Base-by-base conservation (phyloP, 2,797 vertebrate species). In the Poeciliopsis turneri region DNA sequence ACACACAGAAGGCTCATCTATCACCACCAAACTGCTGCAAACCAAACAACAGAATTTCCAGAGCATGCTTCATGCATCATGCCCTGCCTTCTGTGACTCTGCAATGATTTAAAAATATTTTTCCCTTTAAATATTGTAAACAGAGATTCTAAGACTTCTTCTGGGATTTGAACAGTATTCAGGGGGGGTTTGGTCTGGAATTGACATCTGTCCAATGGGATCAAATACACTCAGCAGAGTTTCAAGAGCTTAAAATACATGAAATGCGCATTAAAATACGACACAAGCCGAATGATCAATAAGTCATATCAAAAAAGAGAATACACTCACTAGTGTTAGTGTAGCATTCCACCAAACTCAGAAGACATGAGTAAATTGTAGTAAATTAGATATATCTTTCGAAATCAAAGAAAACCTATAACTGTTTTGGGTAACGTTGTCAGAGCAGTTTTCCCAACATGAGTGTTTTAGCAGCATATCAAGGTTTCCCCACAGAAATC, bases 11-110 rank as follows among this genome's bases (percentile, higher is more conserved):
- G 28, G 11, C 69, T 72, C 20, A 36, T 78, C 53, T 72, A 57
- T 72, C 77, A 78, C 28, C 8, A 15, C 13, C 53, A 43, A 78
- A 59, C 55, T n/a, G 20, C 77, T 61, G 69, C 57, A 59, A 43
- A 71, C n/a, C 43, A 72, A 72, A 57, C 51, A 78, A 28, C 49
- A 30, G 41, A 57, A 45, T 45, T 23, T 71, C 39, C 39, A 53
- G 23, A 55, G 49, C 16, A 41, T 55, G 13, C 15, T 25, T 72
- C 70, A 45, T 43, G 45, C 45, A 64, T 47, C 39, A 25, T 23
- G 10, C 55, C 51, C 51, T 71, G 39, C 39, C 76, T 77, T 51
- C 36, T 55, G 39, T 25, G 39, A 30, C 61, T 76, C 39, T 33
- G 25, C 28, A 4, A n/a, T 16, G 33, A 36, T 47, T n/a, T 71